Conservation (phyloP, 2,797 vertebrate species). For the Intellagama lesueurii region DNA sequence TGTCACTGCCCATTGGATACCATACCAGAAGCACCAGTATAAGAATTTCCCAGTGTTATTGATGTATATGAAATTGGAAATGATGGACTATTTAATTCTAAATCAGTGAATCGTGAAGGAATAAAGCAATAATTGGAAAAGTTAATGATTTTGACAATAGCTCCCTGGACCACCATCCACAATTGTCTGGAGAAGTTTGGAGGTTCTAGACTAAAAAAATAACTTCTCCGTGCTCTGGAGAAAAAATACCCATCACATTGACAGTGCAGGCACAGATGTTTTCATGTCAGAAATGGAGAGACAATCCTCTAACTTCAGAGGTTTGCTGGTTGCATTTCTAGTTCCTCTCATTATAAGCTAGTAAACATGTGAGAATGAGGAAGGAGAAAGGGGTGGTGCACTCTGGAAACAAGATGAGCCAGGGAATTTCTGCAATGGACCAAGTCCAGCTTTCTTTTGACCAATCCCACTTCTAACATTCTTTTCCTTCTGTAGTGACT, state of each 20-base stretch:
- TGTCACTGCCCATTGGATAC: neutral
- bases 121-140: neutral
- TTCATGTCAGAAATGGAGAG: neutral
- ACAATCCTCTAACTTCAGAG: neutral
- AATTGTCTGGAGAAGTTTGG: no score
- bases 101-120: neutral
- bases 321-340: neutral
- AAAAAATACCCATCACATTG: no score
- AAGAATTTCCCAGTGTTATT: neutral
- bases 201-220: no score
- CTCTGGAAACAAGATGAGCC: neutral
- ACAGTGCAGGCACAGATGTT: neutral
- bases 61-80: neutral
- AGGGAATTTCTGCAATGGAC: neutral
- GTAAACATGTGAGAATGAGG: neutral
- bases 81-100: neutral
- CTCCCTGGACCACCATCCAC: no score
- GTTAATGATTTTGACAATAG: neutral
- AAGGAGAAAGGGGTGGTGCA: neutral
- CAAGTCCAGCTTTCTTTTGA: neutral
- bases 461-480: neutral
- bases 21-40: neutral
- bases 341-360: neutral
- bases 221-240: no score
- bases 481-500: neutral